Conservation (phyloP, 2,113 vertebrate species). For the Cyanoramphus novaezelandiae region DNA sequence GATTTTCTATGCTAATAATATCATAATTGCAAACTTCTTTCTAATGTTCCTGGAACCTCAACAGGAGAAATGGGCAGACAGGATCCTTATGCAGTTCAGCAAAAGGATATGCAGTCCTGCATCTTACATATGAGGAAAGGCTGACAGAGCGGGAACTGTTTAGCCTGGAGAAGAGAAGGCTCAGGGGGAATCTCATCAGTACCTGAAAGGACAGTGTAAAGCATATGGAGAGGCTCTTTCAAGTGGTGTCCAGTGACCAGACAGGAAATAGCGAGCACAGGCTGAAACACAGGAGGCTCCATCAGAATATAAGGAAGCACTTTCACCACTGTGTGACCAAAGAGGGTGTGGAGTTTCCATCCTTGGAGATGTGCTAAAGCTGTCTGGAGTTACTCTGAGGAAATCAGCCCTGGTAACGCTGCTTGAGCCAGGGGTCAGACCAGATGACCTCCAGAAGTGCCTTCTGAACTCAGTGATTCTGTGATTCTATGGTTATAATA, state of each 20-base stretch:
- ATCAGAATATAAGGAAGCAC: not conserved
- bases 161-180: not conserved
- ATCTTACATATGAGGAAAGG: not conserved
- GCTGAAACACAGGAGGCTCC: not conserved
- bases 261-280: not conserved
- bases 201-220: not conserved
- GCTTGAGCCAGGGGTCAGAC: not conserved
- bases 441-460: not conserved
- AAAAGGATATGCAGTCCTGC: not conserved
- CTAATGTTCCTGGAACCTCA: not conserved
- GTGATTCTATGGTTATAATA: no score
- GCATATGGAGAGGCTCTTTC: not conserved
- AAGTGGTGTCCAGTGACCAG: not conserved
- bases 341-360: not conserved
- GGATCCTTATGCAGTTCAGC: not conserved
- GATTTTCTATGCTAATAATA: not conserved
- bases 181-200: not conserved
- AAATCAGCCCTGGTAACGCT: not conserved
- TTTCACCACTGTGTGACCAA: not conserved
- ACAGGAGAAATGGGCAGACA: not conserved
- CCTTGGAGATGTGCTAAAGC: not conserved
- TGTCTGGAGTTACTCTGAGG: not conserved
- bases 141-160: not conserved
- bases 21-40: not conserved
- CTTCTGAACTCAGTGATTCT: not conserved